These are phyloP conservation scores for Hypotaenidia okinawae DNA, from an alignment of 2,797 vertebrate genomes.

Conservation along the genomic window DNA sequence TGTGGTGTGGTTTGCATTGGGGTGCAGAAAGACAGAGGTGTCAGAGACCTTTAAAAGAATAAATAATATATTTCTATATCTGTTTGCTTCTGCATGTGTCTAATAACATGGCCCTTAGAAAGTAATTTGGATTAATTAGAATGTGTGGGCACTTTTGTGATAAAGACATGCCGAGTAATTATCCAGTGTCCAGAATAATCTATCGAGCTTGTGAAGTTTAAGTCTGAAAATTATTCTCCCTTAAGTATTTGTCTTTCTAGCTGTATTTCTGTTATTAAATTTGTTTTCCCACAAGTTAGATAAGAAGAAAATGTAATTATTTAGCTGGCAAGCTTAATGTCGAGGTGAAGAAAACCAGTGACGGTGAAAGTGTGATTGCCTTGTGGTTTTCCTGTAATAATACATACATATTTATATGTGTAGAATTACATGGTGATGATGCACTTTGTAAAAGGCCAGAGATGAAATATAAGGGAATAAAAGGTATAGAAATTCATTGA, in stretches of 20 bases:
- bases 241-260: slow-evolving; percentile 64
- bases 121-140: slow-evolving; percentile 72
- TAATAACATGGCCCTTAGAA: slow-evolving; percentile 63
- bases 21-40: not conserved
- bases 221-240: slow-evolving; percentile 70
- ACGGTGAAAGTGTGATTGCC: slow-evolving; percentile 51
- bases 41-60: not conserved
- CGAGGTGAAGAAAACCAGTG: slow-evolving; percentile 45
- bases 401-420: slow-evolving; percentile 48
- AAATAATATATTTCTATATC: not conserved
- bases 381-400: slow-evolving; percentile 31
- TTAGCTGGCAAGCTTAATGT: slow-evolving; percentile 51
- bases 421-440: slow-evolving; percentile 17
- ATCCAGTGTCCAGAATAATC: slow-evolving; percentile 65
- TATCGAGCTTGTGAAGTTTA: slow-evolving; percentile 52
- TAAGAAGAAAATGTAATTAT: slow-evolving; percentile 73
- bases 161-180: slow-evolving; percentile 66
- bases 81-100: slow-evolving; percentile 13
- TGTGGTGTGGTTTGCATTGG: not conserved
- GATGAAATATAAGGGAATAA: slow-evolving; percentile 53
- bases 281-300: slow-evolving; percentile 71
- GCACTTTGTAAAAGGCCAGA: slow-evolving; percentile 21
- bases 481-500: slow-evolving; percentile 5
- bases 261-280: slow-evolving; percentile 72
- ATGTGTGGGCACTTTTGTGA: slow-evolving; percentile 46